Base-by-base conservation (phyloP, 2,797 vertebrate genomes). In the Sphenodon punctatus region DNA sequence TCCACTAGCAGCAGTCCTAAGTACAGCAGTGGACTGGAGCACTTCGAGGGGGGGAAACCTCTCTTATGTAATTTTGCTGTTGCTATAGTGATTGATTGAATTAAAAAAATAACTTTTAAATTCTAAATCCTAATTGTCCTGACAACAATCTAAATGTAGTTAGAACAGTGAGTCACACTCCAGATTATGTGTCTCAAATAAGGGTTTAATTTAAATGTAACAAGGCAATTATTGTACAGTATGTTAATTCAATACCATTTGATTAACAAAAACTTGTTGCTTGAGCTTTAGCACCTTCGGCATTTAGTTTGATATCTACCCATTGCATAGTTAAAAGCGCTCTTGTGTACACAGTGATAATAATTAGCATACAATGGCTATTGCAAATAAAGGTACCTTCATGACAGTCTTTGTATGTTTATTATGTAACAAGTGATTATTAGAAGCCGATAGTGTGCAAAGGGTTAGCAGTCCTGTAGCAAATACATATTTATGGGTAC, bases 111-210 rank as follows among this genome's bases (percentile, higher is more conserved):
- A 56, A 61, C 84, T 90, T 82, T 88, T 88, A 91, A 95, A 91
- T 91, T 91, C 92, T 68, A 90, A 90, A 75, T 87, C 90, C 88
- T 94, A 86, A 94, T 95, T 95, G 92, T 89, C 72, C 94, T 88
- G 92, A 94, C 94, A 94, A 92, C 89, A 90, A 85, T 91, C 94
- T 91, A 79, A 83, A 80, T 91, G 91, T 79, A 91, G 84, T 81
- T 86, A 75, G 93, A 94, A 86, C 82, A 88, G 81, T 81, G 91
- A 93, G 68, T 91, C 85, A 75, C 90, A 82, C 89, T 88, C 93
- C 89, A 85, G 88, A 93, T 94, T 92, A 90, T 86, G 85, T 80
- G 88, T 85, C 88, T 89, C 93, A 79, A 87, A 90, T 79, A 89
- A 88, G 86, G 88, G 39, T 79, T 88, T 85, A 80, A 83, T 88